Percentiles rank a stretch among this genome's conserved stretches.
phyloP scores from a whole-genome alignment of 2,797 vertebrate genomes.

The Liparis tanakae region DNA sequence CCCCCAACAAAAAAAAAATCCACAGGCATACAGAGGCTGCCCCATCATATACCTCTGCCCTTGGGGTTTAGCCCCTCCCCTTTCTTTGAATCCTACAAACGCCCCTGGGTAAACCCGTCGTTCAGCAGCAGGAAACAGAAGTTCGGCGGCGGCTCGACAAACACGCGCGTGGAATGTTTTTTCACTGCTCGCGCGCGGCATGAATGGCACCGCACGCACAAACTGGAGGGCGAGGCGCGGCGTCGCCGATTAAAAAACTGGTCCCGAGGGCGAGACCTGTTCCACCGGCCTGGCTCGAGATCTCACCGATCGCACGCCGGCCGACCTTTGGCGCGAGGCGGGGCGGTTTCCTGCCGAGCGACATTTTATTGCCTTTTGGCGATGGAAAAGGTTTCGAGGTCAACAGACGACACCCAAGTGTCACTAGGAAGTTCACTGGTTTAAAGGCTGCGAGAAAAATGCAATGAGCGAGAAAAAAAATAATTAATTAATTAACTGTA shows the following conservation, averaged over 20 bases:
- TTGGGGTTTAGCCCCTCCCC: no score
- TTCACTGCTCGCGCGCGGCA: not conserved
- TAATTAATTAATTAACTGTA: not conserved
- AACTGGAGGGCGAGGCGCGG: not conserved
- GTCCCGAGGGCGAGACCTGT: conserved; percentile 33
- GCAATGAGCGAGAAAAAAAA: not conserved
- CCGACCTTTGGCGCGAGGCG: conserved; percentile 22
- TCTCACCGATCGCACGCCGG: not conserved
- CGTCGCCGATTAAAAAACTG: conserved; percentile 10
- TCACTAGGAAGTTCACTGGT: no score
- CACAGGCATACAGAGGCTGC: no score
- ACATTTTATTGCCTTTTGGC: conserved; percentile 4
- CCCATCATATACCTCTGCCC: no score
- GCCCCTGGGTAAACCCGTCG: not conserved
- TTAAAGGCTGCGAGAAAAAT: not conserved
- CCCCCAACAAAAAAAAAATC: no score
- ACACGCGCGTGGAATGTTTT: not conserved
- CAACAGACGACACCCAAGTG: not conserved
- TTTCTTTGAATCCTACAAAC: no score
- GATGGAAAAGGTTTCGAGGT: not conserved
- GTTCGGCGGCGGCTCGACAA: not conserved
- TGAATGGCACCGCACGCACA: not conserved
- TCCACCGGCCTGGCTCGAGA: not conserved
- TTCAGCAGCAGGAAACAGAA: conserved; percentile 2
- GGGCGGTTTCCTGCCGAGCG: conserved; percentile 5